These are phyloP conservation scores for Danaus melanippus DNA, from an alignment of 1,140 invertebrate species.

Conservation along the genomic window DNA sequence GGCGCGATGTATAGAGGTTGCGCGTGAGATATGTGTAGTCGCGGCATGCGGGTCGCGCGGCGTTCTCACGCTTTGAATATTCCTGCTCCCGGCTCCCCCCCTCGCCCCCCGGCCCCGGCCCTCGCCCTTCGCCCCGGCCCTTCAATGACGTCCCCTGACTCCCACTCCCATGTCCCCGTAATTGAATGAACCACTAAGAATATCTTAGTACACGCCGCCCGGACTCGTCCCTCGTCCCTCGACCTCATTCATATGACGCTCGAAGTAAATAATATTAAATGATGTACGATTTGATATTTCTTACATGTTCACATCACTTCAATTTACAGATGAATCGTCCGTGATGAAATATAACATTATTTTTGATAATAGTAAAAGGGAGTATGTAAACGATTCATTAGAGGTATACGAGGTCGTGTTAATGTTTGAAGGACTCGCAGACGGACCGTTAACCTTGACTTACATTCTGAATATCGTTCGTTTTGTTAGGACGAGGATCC, in stretches of 20 bases:
- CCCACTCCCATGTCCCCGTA: conserved; percentile 50
- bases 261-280: too few relatives aligned
- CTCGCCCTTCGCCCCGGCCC: conserved; percentile 34
- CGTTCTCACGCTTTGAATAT: conserved; percentile 71
- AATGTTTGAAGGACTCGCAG: conserved; percentile 37
- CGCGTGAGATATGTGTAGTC: conserved; percentile 70
- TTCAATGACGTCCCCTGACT: conserved; percentile 59
- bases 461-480: conserved; percentile 64
- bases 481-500: conserved; percentile 55
- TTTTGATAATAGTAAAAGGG: too few relatives aligned
- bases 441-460: conserved; percentile 61
- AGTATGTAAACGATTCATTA: too few relatives aligned
- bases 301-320: too few relatives aligned
- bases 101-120: too few relatives aligned
- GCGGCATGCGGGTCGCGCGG: conserved; percentile 66
- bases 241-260: conserved; percentile 2
- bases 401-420: too few relatives aligned
- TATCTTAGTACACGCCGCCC: conserved; percentile 43
- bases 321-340: too few relatives aligned
- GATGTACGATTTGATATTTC: too few relatives aligned
- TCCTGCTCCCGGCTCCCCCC: conserved; percentile 54
- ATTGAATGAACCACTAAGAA: conserved; percentile 62
- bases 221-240: conserved; percentile 22
- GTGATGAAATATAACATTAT: too few relatives aligned
- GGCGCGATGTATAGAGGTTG: conserved; percentile 41